Evolutionary conservation across 2,797 vertebrate genomes (phyloP).

Genomic region (Neosalanx taihuensis): DNA sequence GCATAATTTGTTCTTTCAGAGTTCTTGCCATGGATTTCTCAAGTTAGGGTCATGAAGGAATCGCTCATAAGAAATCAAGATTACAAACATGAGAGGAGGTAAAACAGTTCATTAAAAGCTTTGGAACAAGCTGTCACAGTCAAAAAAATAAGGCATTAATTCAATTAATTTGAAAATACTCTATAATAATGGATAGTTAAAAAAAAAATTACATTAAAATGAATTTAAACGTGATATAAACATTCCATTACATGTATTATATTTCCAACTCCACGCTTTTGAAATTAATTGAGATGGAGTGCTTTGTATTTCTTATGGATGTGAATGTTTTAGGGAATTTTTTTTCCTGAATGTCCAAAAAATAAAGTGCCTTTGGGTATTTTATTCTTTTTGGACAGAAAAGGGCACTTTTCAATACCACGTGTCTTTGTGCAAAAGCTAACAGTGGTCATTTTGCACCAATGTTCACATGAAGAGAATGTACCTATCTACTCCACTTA

Average conservation of each 20-base stretch:
- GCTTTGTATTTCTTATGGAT: no score
- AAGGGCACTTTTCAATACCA: background rate
- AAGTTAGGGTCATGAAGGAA: background rate
- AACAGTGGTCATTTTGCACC: slow-evolving; percentile 9
- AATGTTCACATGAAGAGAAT: slow-evolving; percentile 20
- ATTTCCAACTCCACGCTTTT: no score
- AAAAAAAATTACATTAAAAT: no score
- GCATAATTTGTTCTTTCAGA: slow-evolving; percentile 14
- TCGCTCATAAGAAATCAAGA: background rate
- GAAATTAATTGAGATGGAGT: no score
- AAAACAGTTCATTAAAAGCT: background rate
- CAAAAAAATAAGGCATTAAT: no score
- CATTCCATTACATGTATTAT: no score
- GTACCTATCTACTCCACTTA: slow-evolving; percentile 4
- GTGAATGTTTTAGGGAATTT: no score
- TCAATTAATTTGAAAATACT: no score
- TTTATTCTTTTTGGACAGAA: background rate
- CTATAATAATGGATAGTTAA: no score
- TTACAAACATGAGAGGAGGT: background rate
- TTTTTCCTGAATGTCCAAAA: background rate
- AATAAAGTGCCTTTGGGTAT: background rate
- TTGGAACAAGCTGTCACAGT: no score
- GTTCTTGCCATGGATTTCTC: background rate
- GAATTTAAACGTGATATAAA: no score
- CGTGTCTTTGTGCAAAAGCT: background rate